Evolutionary conservation across 2,888 invertebrate genomes (phyloP), one percentile per base, ranked within the genome.

Genomic region (Crioceris asparagi): DNA sequence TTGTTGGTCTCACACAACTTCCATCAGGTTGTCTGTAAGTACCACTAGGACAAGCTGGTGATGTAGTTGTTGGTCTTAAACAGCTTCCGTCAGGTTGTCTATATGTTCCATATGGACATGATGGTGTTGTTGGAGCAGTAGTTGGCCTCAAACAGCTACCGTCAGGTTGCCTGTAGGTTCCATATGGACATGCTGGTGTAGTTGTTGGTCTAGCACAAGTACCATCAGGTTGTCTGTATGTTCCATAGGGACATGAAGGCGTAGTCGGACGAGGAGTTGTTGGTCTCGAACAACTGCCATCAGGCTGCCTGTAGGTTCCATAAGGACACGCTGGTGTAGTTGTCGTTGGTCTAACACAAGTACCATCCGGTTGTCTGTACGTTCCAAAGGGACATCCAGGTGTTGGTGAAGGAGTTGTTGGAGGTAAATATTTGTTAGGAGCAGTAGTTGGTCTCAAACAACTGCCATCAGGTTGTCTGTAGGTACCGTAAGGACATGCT

Each of bases 121-220:
- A 17, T 3, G 30, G 19, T 8, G 36, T 38, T 11, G 39, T 32
- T 35, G 31, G 27, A 15, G 35, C 32, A 2, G 38, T 17, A 26
- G 34, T 38, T 4, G 33, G 31, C 17, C 38, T 12, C 10, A 12
- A 32, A 21, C 49, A 49, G 16, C 29, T 17, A 3, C 47, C 47
- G 10, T 38, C 41, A 21, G 38, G 17, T 12, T 32, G 35, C 10
- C 38, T 5, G 27, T 38, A 43, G 30, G 41, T 43, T 15, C 50
- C 47, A 27, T 41, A 43, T 17, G 48, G 49, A 35, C 46, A 44
- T 2, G 40, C 26, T 29, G 36, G 30, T 11, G 17, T 35, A 10
- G 35, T 14, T 19, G 34, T 11, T 17, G 31, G 37, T 18, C 32
- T 27, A 34, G 33, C 33, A 27, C 44, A 50, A 11, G 12, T 34